phyloP scores from a whole-genome alignment of 2,888 invertebrate species.

The Sphinx pinastri region DNA sequence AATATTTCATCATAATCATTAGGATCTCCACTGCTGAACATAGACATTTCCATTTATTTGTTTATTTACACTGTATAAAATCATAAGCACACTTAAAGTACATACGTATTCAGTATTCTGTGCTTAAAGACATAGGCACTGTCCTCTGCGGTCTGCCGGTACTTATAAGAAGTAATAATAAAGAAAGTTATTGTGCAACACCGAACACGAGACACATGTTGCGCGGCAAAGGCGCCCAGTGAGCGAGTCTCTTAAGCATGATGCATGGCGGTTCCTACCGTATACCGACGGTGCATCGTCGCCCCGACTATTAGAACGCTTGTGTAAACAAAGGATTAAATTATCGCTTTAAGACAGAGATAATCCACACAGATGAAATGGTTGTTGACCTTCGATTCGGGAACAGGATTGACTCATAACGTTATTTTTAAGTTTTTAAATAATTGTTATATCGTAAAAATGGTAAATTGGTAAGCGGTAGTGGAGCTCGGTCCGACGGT shows the following conservation, averaged over 20 bases:
- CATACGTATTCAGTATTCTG: no score
- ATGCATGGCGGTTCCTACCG: conserved; percentile 69
- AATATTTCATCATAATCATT: no score
- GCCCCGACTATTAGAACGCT: conserved; percentile 73
- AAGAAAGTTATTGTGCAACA: no score
- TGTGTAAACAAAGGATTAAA: conserved; percentile 82
- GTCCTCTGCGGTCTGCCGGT: no score
- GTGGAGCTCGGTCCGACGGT: neutral
- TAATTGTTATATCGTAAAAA: conserved; percentile 35
- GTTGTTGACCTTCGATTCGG: conserved; percentile 76
- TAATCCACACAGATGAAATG: conserved; percentile 80
- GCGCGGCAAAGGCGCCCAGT: no score
- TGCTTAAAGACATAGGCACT: no score
- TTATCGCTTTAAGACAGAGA: conserved; percentile 78
- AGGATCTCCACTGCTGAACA: no score
- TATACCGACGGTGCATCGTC: conserved; percentile 63
- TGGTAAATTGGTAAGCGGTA: conserved; percentile 1
- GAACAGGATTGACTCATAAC: conserved; percentile 52
- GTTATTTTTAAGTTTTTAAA: conserved; percentile 46
- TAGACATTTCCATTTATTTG: no score
- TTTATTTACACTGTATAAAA: no score
- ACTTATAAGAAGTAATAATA: no score
- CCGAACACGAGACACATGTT: no score
- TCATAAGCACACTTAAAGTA: no score
- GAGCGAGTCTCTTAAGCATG: conserved; percentile 51